Base-by-base conservation (phyloP, 2,888 invertebrate genomes). In the Nysson spinosus region DNA sequence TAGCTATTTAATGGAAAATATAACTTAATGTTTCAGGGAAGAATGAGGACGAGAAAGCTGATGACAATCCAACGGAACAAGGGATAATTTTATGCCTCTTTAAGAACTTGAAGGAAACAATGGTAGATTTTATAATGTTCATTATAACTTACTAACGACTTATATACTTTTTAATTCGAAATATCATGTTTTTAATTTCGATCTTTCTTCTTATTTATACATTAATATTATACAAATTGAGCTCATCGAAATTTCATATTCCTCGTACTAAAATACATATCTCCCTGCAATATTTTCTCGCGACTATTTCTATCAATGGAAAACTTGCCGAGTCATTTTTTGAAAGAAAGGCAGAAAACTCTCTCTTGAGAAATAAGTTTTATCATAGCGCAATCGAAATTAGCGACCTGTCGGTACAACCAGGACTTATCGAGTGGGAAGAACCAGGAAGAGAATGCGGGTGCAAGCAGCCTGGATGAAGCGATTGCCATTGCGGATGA, bases 391-490 rank as follows among this genome's bases (percentile, higher is more conserved):
- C 65, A 63, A 73, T 73, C 66, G 66, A 73, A 71, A 76, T 73
- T 76, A 76, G 73, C 73, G 65, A 69, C 71, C 71, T 71, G 70
- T 75, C 75, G 75, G 66, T 76, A 75, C 73, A 76, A 75, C 66
- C 75, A 75, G 73, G 69, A 76, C 56, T 61, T 71, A 58, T 42
- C 69, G 50, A 56, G 32, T 51, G 58, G 64, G 44, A 32, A 54
- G 43, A 43, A 54, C 26, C 51, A 24, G 11, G 32, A 35, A 28
- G 43, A 40, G 14, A 44, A 6, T 20, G 40, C 24, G 16, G 37
- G 24, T 17, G 34, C 43, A 32, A 34, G 11, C 32, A 39, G 17
- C 35, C 28, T 57, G 1, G 32, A 61, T 0, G 22, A 17, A n/a
- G 20, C 37, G 50, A 39, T 54, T 9, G n/a, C 12, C 9, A n/a